Evolutionary conservation across 2,113 vertebrate species (phyloP), one percentile per base, ranked within the genome.

Genomic region (Chlorodrepanis virens): DNA sequence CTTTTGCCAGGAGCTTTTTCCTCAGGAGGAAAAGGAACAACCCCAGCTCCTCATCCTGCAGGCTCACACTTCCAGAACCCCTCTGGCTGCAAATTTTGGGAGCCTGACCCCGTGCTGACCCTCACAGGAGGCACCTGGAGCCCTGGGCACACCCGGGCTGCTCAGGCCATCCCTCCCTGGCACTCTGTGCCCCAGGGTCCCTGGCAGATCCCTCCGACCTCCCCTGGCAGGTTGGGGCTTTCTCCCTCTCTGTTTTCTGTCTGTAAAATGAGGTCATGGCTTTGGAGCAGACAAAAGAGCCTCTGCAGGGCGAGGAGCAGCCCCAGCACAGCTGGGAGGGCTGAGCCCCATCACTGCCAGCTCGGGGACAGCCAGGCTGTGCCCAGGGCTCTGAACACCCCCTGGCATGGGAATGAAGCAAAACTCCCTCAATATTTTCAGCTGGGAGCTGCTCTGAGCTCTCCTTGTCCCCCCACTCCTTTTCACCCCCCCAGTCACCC

Each of bases 201-300:
- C 90, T 86, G 9, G 54, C 85, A 77, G 76, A 81, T 67, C 56
- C 95, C 93, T 94, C 60, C 95, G 96, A 96, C 93, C 96, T 63
- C 77, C 9, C 1, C 81, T 11, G 83, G 92, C 94, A 95, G 94
- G 90, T 94, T 74, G 86, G 83, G 71, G 80, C 14, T 72, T 94
- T 61, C 74, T 87, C 94, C 91, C 81, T 37, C 87, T 86, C 91
- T 93, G 87, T 93, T 95, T 91, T 87, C 93, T 63, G 92, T 82
- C 92, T 89, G 83, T 33, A 40, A 80, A 89, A 92, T 74, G 92
- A 96, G 84, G 87, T 89, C 84, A 83, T 10, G 59, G 87, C 92
- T 94, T 90, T 87, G 93, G 87, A 88, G 0, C 56, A 94, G 91
- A 94, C 96, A 92, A 91, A 96, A 94, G 90, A 94, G 88, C 84